These are phyloP conservation scores for Diaphora mendica DNA, from an alignment of 2,888 invertebrate species.

Conservation along the genomic window DNA sequence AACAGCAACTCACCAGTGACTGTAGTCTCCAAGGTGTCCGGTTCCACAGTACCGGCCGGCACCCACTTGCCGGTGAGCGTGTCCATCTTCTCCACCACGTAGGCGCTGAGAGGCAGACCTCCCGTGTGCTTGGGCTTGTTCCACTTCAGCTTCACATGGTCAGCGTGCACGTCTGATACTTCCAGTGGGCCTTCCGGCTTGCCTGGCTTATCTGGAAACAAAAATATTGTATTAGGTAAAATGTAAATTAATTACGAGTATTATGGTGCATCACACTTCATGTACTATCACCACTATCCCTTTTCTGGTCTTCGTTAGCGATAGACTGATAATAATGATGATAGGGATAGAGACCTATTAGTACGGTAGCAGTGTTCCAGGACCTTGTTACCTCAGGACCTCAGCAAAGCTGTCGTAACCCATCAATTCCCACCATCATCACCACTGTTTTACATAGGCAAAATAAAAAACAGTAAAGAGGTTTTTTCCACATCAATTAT, in stretches of 20 bases:
- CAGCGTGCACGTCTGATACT: conserved; percentile 95
- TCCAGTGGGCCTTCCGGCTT: conserved; percentile 97
- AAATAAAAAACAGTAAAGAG: too few relatives aligned
- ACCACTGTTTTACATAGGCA: too few relatives aligned
- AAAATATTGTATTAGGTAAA: not conserved
- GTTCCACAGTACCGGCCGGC: conserved; percentile 93
- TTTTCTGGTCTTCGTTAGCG: too few relatives aligned
- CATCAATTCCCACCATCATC: too few relatives aligned
- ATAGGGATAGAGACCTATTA: too few relatives aligned
- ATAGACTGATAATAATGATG: too few relatives aligned
- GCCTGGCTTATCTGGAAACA: conserved; percentile 90
- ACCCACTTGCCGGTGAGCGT: conserved; percentile 94
- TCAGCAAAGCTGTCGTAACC: too few relatives aligned
- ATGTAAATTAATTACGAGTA: not conserved
- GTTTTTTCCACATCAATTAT: too few relatives aligned
- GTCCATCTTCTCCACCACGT: conserved; percentile 98
- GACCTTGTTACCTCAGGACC: too few relatives aligned
- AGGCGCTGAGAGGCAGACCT: conserved; percentile 95
- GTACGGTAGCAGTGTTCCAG: too few relatives aligned
- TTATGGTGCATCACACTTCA: not conserved
- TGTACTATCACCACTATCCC: too few relatives aligned
- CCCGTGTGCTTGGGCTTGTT: conserved; percentile 98
- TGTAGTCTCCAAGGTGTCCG: conserved; percentile 93
- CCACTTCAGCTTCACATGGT: conserved; percentile 97
- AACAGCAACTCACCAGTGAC: conserved; percentile 85